Percentiles rank a stretch among this genome's conserved stretches.
Conservation (phyloP, 2,113 vertebrate genomes). For the Chaenocephalus aceratus region DNA sequence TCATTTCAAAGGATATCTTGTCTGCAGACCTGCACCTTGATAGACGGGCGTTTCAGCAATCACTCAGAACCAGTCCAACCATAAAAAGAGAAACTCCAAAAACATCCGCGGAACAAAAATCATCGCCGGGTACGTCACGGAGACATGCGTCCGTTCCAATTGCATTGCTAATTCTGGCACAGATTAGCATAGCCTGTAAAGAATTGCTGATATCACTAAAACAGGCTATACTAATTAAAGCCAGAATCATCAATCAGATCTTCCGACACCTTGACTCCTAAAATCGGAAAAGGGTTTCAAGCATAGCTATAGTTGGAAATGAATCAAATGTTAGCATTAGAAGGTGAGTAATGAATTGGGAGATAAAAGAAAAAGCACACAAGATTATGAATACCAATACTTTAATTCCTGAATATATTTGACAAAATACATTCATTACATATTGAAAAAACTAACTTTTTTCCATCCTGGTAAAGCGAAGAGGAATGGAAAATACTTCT, state of each 20-base stretch:
- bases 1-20: conserved; percentile 37
- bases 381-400: conserved; percentile 5
- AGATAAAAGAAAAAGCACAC: conserved; percentile 11
- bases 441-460: not conserved
- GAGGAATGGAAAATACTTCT: not conserved
- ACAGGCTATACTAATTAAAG: conserved; percentile 92
- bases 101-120: conserved; percentile 36
- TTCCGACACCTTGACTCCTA: conserved; percentile 68
- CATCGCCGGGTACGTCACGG: conserved; percentile 38
- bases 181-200: conserved; percentile 92
- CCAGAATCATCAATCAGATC: conserved; percentile 87
- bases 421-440: conserved; percentile 7
- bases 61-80: conserved; percentile 26
- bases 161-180: conserved; percentile 89
- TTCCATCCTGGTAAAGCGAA: conserved; percentile 9
- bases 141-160: conserved; percentile 75
- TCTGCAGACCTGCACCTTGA: conserved; percentile 21
- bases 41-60: conserved; percentile 1
- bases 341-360: conserved; percentile 14
- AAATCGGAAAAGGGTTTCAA: conserved; percentile 51
- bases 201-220: conserved; percentile 88
- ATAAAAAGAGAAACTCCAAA: conserved; percentile 18
- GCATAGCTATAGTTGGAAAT: conserved; percentile 53
- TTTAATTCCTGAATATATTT: conserved; percentile 9
- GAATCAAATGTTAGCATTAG: conserved; percentile 57